Conservation (phyloP, 2,888 invertebrate species). For the Agriopis leucophaearia region DNA sequence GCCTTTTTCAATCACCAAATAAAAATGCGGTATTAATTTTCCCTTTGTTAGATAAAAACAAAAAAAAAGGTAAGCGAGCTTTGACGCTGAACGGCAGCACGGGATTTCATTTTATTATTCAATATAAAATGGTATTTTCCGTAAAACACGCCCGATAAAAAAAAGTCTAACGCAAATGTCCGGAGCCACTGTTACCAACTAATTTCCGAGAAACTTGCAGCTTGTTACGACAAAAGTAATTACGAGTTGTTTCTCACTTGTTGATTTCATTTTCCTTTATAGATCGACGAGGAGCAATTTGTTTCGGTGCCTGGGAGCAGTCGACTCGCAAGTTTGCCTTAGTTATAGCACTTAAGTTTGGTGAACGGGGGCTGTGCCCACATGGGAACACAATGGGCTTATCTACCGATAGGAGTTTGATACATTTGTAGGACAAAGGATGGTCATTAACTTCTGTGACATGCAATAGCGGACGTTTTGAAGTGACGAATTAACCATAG, state of each 20-base stretch:
- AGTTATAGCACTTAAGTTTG: slow-evolving; percentile 41
- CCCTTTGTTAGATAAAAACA: too few relatives aligned
- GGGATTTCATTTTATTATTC: too few relatives aligned
- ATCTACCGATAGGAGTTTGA: background rate
- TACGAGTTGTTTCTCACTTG: slow-evolving; percentile 62
- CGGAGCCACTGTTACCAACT: slow-evolving; percentile 49
- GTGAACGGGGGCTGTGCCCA: slow-evolving; percentile 10
- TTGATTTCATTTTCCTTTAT: slow-evolving; percentile 61
- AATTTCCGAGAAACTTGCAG: slow-evolving; percentile 53
- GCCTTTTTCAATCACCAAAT: background rate
- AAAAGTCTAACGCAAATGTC: slow-evolving; percentile 41
- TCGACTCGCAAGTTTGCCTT: slow-evolving; percentile 28
- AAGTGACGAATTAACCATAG: too few relatives aligned
- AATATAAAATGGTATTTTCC: background rate
- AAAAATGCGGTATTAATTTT: background rate
- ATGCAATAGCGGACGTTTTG: too few relatives aligned
- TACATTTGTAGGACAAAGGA: background rate
- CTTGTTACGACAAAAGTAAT: slow-evolving; percentile 58
- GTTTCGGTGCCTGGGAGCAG: slow-evolving; percentile 52
- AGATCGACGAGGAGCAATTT: slow-evolving; percentile 59
- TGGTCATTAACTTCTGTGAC: background rate
- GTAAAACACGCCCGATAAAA: background rate
- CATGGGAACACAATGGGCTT: slow-evolving; percentile 10
- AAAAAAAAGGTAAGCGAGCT: too few relatives aligned
- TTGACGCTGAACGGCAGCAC: too few relatives aligned